These are phyloP conservation scores for Penaeus indicus DNA, from an alignment of 1,140 invertebrate genomes.

Conservation along the genomic window DNA sequence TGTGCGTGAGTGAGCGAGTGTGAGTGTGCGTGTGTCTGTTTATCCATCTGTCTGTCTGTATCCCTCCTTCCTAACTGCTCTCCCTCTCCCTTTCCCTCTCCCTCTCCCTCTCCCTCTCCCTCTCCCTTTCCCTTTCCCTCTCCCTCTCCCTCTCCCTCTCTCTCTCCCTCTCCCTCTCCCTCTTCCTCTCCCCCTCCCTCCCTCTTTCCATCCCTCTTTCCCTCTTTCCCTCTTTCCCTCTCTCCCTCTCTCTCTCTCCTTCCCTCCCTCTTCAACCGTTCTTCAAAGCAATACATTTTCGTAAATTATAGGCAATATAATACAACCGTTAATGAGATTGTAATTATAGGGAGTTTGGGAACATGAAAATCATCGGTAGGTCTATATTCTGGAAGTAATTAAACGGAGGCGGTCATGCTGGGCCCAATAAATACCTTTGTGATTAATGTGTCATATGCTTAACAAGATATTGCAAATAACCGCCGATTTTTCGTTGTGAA, in stretches of 20 bases:
- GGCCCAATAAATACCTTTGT: background rate
- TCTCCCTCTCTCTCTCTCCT: background rate
- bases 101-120: background rate
- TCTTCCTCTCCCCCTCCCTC: background rate
- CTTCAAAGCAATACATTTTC: too few species aligned
- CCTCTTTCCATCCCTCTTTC: background rate
- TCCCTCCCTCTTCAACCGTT: too few species aligned
- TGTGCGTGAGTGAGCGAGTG: constrained; percentile 10
- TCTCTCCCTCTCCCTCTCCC: background rate
- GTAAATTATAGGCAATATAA: too few species aligned
- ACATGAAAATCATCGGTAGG: background rate
- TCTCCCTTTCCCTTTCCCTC: background rate
- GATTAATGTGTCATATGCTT: too few species aligned
- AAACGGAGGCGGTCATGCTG: background rate
- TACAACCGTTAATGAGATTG: too few species aligned
- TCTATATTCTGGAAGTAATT: background rate
- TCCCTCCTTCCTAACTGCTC: too few species aligned
- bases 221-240: background rate
- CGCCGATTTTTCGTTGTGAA: too few species aligned
- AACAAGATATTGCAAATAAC: too few species aligned
- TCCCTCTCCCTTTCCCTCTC: background rate
- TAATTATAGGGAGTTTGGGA: too few species aligned
- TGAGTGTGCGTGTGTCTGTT: constrained; percentile 1
- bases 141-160: background rate
- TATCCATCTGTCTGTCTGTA: background rate